Conservation (phyloP, 2,113 vertebrate species). For the Hypomesus transpacificus region DNA sequence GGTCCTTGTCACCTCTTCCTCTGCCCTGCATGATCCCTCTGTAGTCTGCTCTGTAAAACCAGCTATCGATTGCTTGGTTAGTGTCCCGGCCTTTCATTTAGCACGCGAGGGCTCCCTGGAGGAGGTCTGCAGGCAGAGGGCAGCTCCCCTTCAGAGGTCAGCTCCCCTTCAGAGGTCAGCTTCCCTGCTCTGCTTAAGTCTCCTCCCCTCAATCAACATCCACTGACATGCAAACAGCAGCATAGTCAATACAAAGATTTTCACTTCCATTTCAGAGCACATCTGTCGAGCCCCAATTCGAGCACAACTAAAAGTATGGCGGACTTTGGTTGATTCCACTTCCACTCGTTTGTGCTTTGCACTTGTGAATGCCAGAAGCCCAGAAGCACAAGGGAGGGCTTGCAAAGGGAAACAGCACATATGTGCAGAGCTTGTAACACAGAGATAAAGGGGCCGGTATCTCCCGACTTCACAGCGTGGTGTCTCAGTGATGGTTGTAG, state of each 20-base stretch:
- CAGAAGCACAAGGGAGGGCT: background rate
- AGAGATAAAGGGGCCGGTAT: slow-evolving; percentile 12
- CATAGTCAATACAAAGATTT: slow-evolving; percentile 24
- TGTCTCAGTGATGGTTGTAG: slow-evolving; percentile 41
- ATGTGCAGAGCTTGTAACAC: slow-evolving; percentile 7
- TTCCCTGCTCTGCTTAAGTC: slow-evolving; percentile 14
- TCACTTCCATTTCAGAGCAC: slow-evolving; percentile 17
- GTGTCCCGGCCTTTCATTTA: slow-evolving; percentile 37
- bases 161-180: background rate
- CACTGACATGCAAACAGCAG: slow-evolving; percentile 50
- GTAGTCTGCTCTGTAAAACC: slow-evolving; percentile 25
- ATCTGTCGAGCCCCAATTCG: background rate
- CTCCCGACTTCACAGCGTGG: slow-evolving; percentile 16
- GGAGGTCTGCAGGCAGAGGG: slow-evolving; percentile 24
- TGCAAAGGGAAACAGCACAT: slow-evolving; percentile 5
- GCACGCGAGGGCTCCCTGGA: slow-evolving; percentile 36
- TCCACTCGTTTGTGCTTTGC: background rate
- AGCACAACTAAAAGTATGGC: background rate
- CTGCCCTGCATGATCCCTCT: slow-evolving; percentile 19
- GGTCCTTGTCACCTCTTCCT: slow-evolving; percentile 45
- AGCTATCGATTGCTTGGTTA: slow-evolving; percentile 33
- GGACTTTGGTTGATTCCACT: background rate
- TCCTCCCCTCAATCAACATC: slow-evolving; percentile 42
- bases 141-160: slow-evolving; percentile 11
- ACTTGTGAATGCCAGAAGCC: too few relatives aligned